These are phyloP conservation scores for Epizoanthus illoricatus DNA, from an alignment of 92 coral and sea anemone species.

Conservation along the genomic window DNA sequence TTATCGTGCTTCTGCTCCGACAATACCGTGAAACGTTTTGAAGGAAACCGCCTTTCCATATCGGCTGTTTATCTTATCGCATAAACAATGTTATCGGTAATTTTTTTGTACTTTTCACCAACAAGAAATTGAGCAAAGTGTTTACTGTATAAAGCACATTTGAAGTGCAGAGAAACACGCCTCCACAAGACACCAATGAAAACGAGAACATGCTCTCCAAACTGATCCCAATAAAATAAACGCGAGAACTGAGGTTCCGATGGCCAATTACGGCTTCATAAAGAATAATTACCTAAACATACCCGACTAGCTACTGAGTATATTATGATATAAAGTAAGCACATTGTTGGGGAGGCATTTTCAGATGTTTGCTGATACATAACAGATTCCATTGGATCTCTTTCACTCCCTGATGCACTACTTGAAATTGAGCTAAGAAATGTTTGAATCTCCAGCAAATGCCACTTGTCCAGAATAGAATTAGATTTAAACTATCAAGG, in stretches of 20 bases:
- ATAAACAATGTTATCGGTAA: slow-evolving; percentile 33
- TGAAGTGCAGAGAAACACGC: slow-evolving; percentile 22
- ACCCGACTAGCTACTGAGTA: slow-evolving; percentile 24
- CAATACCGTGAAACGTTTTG: slow-evolving; percentile 23
- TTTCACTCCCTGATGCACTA: neutral
- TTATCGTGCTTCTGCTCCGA: slow-evolving; percentile 31
- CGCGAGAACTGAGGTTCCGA: neutral
- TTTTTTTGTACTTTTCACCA: slow-evolving; percentile 6
- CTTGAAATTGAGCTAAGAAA: neutral
- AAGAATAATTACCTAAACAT: slow-evolving; percentile 10
- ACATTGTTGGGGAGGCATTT: neutral
- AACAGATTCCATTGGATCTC: neutral
- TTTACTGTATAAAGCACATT: slow-evolving; percentile 19
- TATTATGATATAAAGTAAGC: neutral
- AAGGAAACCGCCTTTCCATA: slow-evolving; percentile 36
- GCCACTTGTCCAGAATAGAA: neutral
- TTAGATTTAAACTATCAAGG: neutral
- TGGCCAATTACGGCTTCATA: neutral
- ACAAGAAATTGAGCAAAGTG: slow-evolving; percentile 22
- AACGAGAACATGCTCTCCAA: too few relatives aligned
- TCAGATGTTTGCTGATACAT: neutral
- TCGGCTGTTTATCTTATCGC: slow-evolving; percentile 36
- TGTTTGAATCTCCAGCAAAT: neutral
- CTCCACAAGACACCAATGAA: slow-evolving; percentile 2
- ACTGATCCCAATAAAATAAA: slow-evolving; percentile 7